Base-by-base conservation (phyloP, 2,797 vertebrate genomes). In the Ctenochaetus hawaiiensis region DNA sequence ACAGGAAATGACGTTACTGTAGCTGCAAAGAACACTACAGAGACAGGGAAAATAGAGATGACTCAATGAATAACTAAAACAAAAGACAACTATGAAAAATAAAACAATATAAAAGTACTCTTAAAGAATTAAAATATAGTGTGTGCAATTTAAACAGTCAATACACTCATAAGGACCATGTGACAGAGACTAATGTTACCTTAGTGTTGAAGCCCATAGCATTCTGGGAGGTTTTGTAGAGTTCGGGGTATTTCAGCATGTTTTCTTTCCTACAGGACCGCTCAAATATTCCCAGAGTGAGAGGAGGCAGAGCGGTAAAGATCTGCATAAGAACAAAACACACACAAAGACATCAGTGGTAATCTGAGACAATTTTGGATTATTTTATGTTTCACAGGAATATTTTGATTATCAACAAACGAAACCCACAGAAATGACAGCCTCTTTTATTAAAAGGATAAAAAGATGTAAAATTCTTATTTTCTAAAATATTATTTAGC, bases 201-300 rank as follows among this genome's bases (percentile, higher is more conserved):
- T 95, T 96, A 49, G 95, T 96, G 78, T 96, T 99, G 81, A 99
- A 99, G 80, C 98, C 97, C 95, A 98, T 95, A 37, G 97, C 97
- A 69, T 98, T 99, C 95, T 99, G 98, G 68, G 98, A 99, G 0
- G 97, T 97, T 94, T 99, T 99, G 93, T 99, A 99, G 72, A 99
- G 93, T 83, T 99, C 98, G 4, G 98, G 98, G 64, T 99, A 99
- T 81, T 99, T 99, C 79, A 99, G 89, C 98, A 99, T 99, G 81
- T 99, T 99, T 86, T 99, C 98, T 92, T 99, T 99, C 78, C 96
- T 95, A 90, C 98, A 99, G 0, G 97, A 98, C 77, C 97, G 96
- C 89, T 99, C 98, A 89, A 99, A 99, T 95, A 99, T 99, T 86
- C 98, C 98, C 83, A 99, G 94, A 58, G 98, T 99, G 83, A 99